Base-by-base conservation (phyloP, 1,140 invertebrate species). In the Bombus affinis region DNA sequence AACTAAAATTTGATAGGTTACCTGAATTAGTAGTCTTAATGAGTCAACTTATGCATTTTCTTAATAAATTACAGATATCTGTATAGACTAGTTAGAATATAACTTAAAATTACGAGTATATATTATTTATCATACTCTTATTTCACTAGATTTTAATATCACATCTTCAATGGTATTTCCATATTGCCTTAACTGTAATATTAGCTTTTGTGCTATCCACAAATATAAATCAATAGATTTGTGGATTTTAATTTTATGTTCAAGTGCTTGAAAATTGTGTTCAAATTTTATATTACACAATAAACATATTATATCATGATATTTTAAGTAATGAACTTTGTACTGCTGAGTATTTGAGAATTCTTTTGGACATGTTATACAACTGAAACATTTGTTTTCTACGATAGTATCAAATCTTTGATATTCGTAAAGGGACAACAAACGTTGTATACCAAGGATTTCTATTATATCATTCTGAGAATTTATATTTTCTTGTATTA, bases 231-330 rank as follows among this genome's bases (percentile, higher is more conserved):
- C 9, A 35, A 44, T 4, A 1, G 74, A 78, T 35, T 28, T 42
- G 9, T 85, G 77, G 65, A 72, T 53, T 47, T 85, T 80, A 5
- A 47, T 79, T 71, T 84, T 84, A 32, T 84, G 74, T 32, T 72
- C 82, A 18, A 85, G 44, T 37, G 83, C 77, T 81, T 70, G 37
- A 12, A 68, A 57, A 42, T 39, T 74, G 12, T 86, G 4, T 22
- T 81, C n/a, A 37, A 81, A 81, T 62, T 73, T 12, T 9, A 81
- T 66, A 37, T 85, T 79, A 65, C 68, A 80, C 6, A 85, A 39
- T 53, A 85, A 73, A 80, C 77, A 73, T 65, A 72, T 53, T 18
- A 0, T 53, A 62, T 73, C 77, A 25, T 79, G 83, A 73, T 28
- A 73, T 25, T 53, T n/a, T 1, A 78, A 78, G 70, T 78, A 70